Conservation (phyloP, 2,113 vertebrate genomes). For the Labeo catla region DNA sequence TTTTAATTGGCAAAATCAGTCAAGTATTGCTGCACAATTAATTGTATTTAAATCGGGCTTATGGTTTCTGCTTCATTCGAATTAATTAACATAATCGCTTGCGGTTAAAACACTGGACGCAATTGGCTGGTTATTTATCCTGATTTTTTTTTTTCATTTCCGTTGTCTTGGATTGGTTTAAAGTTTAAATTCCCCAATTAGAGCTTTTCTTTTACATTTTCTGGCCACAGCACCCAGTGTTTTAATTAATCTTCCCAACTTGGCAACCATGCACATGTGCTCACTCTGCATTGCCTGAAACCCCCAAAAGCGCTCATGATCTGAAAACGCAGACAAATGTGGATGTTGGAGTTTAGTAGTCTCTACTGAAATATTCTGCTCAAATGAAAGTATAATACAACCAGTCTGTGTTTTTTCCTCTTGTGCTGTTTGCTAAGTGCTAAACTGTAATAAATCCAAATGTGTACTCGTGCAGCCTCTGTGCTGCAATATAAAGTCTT, state of each 20-base stretch:
- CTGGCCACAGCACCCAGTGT: not conserved
- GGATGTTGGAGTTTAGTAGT: too few species aligned
- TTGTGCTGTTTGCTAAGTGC: not conserved
- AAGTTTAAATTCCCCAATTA: not conserved
- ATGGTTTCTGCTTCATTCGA: not conserved
- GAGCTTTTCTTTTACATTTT: too few species aligned
- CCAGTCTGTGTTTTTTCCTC: not conserved
- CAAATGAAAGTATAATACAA: too few species aligned
- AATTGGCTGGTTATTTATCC: not conserved
- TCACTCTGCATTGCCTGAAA: not conserved
- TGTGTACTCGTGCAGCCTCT: not conserved
- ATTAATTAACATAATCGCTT: not conserved
- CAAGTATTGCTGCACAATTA: not conserved
- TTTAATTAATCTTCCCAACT: not conserved
- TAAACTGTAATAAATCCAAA: not conserved
- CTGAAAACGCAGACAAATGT: too few species aligned
- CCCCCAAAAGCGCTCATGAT: too few species aligned
- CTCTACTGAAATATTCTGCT: too few species aligned
- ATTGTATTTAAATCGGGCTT: not conserved
- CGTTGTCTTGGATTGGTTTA: not conserved
- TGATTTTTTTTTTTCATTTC: not conserved
- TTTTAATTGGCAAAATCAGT: not conserved
- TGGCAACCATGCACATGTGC: not conserved
- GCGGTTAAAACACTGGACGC: too few species aligned
- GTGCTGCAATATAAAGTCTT: not conserved